Evolutionary conservation across 2,113 vertebrate species (phyloP).

Genomic region (Elephas maximus): DNA sequence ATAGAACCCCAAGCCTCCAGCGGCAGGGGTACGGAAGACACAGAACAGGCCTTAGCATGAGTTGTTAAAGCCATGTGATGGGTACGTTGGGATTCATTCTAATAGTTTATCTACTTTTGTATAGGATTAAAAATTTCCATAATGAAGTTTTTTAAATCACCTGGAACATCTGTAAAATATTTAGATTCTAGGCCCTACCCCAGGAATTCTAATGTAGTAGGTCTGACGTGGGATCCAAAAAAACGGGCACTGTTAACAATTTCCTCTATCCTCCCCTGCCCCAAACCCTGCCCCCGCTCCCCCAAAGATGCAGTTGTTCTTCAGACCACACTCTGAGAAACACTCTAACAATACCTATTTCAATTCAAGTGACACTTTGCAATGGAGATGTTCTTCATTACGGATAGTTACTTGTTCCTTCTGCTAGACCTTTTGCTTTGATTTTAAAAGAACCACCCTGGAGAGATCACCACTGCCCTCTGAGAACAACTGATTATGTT

Average conservation of each 20-base stretch:
- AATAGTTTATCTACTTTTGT: background rate
- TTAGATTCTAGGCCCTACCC: background rate
- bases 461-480: background rate
- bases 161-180: slow-evolving; percentile 30
- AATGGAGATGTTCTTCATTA: slow-evolving; percentile 31
- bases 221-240: background rate
- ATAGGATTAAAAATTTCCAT: background rate
- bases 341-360: slow-evolving; percentile 8
- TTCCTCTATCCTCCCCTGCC: background rate
- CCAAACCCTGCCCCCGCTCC: no score
- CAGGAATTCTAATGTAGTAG: background rate
- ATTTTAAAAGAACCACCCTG: slow-evolving; percentile 17
- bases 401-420: background rate
- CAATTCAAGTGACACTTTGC: slow-evolving; percentile 48
- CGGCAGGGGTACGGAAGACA: background rate
- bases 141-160: slow-evolving; percentile 21
- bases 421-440: slow-evolving; percentile 23
- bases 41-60: background rate
- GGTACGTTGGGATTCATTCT: background rate
- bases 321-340: slow-evolving; percentile 22
- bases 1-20: background rate
- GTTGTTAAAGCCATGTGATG: background rate
- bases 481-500: slow-evolving; percentile 1
- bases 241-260: background rate
- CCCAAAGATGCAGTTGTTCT: background rate